Base-by-base conservation (phyloP, 2,888 invertebrate genomes). In the Caenorhabditis panamensis region DNA sequence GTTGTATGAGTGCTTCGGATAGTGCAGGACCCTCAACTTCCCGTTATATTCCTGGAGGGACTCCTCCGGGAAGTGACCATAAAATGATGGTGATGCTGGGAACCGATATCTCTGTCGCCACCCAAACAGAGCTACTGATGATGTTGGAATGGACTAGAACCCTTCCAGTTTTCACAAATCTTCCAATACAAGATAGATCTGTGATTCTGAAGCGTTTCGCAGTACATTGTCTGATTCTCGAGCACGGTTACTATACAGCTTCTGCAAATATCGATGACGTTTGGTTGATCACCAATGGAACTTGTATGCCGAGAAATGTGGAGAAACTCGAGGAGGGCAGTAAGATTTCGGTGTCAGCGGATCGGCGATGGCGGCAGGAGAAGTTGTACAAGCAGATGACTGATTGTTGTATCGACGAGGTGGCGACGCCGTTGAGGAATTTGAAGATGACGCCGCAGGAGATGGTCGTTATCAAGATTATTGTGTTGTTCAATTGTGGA, bases 121-220 rank as follows among this genome's bases (percentile, higher is more conserved):
- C 86, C 0, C 88, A 89, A 58, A 82, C 88, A 24, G 90, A 98
- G 92, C 94, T 98, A 90, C 94, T 95, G 87, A 96, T 96, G 91
- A 93, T 99, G 92, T 95, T 99, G 73, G 96, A 97, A 91, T 99
- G 98, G 96, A 97, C 97, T 64, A 96, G 96, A 90, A 94, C 95
- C 91, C 95, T 98, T 92, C 99, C 98, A 16, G 96, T 97, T 92
- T 99, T 99, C 92, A 94, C 94, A 22, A 95, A 95, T 88, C 93
- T 99, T 88, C 95, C 96, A 82, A 92, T 95, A 54, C 95, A 95
- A 71, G 98, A 99, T 93, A 96, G 97, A 92, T 94, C 95, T 92
- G 76, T 79, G 18, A 82, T 90, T 24, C 77, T 90, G 26, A 90
- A 90, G 82, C 56, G 83, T 58, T 90, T 88, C 77, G 90, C 90